Percentiles rank a stretch among this genome's conserved stretches.
phyloP scores from a whole-genome alignment of 2,797 vertebrate genomes.

The Adelosebastes latens region DNA sequence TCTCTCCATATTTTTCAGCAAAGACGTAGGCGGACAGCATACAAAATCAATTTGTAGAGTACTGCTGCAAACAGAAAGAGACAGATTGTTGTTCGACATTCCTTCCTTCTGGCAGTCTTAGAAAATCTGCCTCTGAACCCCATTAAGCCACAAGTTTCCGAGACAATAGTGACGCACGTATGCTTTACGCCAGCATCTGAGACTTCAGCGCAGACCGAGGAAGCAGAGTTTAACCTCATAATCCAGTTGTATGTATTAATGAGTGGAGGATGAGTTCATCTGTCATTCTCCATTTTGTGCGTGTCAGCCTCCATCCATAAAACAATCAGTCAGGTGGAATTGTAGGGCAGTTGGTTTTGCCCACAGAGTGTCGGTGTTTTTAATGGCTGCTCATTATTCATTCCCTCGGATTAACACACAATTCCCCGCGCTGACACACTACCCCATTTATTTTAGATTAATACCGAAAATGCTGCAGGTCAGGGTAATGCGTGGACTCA shows the following conservation, averaged over 20 bases:
- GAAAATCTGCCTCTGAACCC: slow-evolving; percentile 44
- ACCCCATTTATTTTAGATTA: slow-evolving; percentile 75
- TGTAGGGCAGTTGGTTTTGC: slow-evolving; percentile 44
- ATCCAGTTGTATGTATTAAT: slow-evolving; percentile 75
- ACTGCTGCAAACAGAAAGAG: slow-evolving; percentile 39
- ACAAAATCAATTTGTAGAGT: slow-evolving; percentile 57
- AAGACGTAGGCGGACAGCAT: slow-evolving; percentile 49
- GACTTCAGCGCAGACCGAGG: slow-evolving; percentile 4
- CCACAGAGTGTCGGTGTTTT: slow-evolving; percentile 51
- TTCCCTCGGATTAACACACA: slow-evolving; percentile 71
- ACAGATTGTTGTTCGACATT: slow-evolving; percentile 50
- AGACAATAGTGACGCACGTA: background rate
- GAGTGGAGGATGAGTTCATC: slow-evolving; percentile 70
- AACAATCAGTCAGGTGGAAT: slow-evolving; percentile 71
- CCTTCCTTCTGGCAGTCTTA: slow-evolving; percentile 25
- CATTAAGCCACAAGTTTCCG: slow-evolving; percentile 38
- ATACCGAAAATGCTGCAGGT: slow-evolving; percentile 71
- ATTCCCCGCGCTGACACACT: slow-evolving; percentile 62
- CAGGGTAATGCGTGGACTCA: slow-evolving; percentile 46
- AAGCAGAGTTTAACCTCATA: slow-evolving; percentile 65
- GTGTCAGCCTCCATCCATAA: slow-evolving; percentile 69
- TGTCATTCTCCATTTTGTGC: slow-evolving; percentile 69
- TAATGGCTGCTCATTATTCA: slow-evolving; percentile 72
- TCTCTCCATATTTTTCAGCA: slow-evolving; percentile 50
- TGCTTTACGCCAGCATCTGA: slow-evolving; percentile 6